Conservation (phyloP, 2,113 vertebrate species). For the Syngnathus scovelli region DNA sequence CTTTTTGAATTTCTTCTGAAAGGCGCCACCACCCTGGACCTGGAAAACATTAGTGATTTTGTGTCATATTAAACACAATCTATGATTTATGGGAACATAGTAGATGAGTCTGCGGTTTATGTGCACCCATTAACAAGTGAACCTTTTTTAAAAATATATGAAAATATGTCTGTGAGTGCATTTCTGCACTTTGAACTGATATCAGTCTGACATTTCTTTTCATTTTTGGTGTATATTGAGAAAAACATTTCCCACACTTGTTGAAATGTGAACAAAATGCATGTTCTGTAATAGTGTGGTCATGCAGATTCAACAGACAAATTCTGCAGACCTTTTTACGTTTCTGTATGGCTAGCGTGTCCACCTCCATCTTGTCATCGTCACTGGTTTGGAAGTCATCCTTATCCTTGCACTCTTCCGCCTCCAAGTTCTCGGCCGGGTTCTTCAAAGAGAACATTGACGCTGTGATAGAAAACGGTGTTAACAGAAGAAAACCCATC, state of each 20-base stretch:
- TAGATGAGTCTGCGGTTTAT: not conserved
- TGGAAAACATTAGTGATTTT: conserved; percentile 32
- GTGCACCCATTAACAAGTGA: no score
- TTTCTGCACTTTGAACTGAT: no score
- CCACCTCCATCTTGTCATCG: conserved; percentile 64
- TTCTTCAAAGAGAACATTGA: conserved; percentile 56
- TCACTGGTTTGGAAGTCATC: conserved; percentile 70
- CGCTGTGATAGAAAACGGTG: conserved; percentile 39
- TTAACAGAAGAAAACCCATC: not conserved
- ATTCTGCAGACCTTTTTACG: conserved; percentile 66
- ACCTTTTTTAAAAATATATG: no score
- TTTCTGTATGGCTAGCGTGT: conserved; percentile 53
- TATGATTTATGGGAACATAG: not conserved
- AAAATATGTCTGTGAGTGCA: no score
- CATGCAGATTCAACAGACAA: not conserved
- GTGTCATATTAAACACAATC: not conserved
- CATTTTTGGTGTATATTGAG: no score
- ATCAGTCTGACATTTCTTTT: no score
- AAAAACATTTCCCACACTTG: no score
- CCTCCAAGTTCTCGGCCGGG: conserved; percentile 4
- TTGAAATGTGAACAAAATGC: no score
- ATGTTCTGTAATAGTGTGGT: no score
- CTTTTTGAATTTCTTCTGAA: conserved; percentile 69
- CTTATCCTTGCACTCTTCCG: conserved; percentile 13
- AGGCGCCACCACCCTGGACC: conserved; percentile 51